Evolutionary conservation across 2,888 invertebrate species (phyloP), one percentile per base, ranked within the genome.

Genomic region (Geophilus truncorum): DNA sequence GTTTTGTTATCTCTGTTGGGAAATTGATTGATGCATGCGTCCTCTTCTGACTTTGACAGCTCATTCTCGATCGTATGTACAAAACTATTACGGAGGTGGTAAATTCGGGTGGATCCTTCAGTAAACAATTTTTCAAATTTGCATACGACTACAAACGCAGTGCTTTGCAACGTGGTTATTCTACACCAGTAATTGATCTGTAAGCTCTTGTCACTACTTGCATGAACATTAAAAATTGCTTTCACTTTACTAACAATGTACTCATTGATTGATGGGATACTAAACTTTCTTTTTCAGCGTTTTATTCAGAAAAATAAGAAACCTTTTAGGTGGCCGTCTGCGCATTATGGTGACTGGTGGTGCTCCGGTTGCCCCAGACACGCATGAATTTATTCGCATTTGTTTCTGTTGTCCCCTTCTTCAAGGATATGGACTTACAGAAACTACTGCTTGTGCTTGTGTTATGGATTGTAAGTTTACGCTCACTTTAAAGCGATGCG

Each of bases 51-150:
- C 30, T 25, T 75, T 84, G 85, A 9, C 89, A 96, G 95, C 90
- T 98, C 80, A 97, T 99, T 84, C 92, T 98, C 90, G 98, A 98
- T 88, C 92, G 98, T 85, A 95, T 99, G 86, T 96, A 96, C 86
- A 99, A 99, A 88, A 96, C 94, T 84, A 96, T 99, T 82, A 95
- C 95, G 86, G 97, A 98, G 86, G 96, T 96, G 87, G 94, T 98
- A 80, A 87, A 87, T 78, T 91, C 93, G 84, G 93, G 94, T 81
- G 93, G 95, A 10, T 89, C 90, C 75, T 89, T 97, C 82, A 92
- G 92, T 81, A 92, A 92, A 86, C 93, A 94, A 0, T 89, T 98
- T 83, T 98, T 99, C 90, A 92, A 94, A 87, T 97, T 97, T 89
- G 96, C 96, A 0, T 97, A 96, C 87, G 90, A 93, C 81, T 98